Evolutionary conservation across 2,113 vertebrate species (phyloP).

Genomic region (Prionailurus viverrinus): DNA sequence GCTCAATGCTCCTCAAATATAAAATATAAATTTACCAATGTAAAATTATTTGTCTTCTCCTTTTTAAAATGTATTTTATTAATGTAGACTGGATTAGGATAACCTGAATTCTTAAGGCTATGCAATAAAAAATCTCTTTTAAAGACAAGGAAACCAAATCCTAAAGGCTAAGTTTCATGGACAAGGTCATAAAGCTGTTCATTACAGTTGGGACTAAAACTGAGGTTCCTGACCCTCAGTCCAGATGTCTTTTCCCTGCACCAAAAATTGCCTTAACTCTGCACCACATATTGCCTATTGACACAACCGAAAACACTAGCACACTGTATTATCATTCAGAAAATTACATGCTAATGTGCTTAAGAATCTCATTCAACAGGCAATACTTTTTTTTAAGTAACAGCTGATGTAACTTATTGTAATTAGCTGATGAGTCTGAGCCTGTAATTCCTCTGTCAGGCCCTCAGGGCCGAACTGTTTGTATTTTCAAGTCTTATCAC

Average conservation of each 20-base stretch:
- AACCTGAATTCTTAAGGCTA: conserved; percentile 16
- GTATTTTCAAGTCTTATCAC: conserved; percentile 61
- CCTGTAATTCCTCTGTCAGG: conserved; percentile 51
- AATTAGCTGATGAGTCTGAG: conserved; percentile 71
- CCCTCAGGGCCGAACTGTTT: conserved; percentile 47
- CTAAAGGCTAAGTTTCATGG: neutral
- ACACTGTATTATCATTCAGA: conserved; percentile 62
- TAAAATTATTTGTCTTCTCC: neutral
- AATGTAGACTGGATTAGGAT: neutral
- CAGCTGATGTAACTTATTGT: conserved; percentile 24
- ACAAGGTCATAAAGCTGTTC: neutral
- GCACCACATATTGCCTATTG: neutral
- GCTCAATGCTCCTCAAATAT: neutral
- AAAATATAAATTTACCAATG: conserved; percentile 4
- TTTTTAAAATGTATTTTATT: neutral
- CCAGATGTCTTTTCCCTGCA: neutral
- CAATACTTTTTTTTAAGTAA: conserved; percentile 6
- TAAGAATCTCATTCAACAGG: conserved; percentile 69
- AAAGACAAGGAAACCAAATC: neutral
- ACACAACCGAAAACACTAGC: neutral
- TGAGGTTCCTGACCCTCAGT: neutral
- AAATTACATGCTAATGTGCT: conserved; percentile 71
- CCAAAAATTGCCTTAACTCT: neutral
- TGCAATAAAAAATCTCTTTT: neutral
- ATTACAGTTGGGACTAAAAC: neutral